Evolutionary conservation across 2,888 invertebrate species (phyloP), one percentile per base, ranked within the genome.

Genomic region (Agriopis aurantiaria): DNA sequence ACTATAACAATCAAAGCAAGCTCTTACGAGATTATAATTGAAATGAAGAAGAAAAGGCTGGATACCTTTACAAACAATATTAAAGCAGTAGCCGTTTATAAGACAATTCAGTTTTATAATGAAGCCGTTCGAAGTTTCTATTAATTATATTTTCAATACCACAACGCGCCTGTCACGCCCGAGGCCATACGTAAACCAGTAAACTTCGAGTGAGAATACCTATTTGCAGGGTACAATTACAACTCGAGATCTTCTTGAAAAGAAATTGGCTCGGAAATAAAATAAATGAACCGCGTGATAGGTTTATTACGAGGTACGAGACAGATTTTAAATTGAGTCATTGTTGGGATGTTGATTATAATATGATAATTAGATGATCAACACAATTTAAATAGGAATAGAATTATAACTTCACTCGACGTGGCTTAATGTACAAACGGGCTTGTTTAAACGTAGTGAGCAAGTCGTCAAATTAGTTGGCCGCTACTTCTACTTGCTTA

Each of bases 91-190:
- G 85, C 85, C 86, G 85, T 86, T 83, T 75, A 83, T 82, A 87
- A 87, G 85, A 88, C 85, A 88, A 86, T 87, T 86, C 86, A 65
- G 55, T 0, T 61, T 56, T 17, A 88, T 88, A 88, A 91, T 88
- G 82, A 89, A 89, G 88, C 82, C 79, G 85, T 89, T 80, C 82
- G 82, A 78, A 83, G 81, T 87, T 84, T 78, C 76, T 72, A 84
- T 88, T 90, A 91, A 90, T 91, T 90, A 89, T 88, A 88, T 89
- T 92, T 91, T 90, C 88, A 91, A 91, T 91, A 89, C 88, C 86
- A 84, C 86, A 89, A 88, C 83, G 81, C 83, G 82, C 82, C 79
- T 77, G 78, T 73, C 76, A 75, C 77, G 86, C 89, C 87, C 77
- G 78, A 69, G 84, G 88, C 84, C 75, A 81, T 82, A 64, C 70